These are phyloP conservation scores for Hypotaenidia okinawae DNA, from an alignment of 2,797 vertebrate species.

Conservation along the genomic window DNA sequence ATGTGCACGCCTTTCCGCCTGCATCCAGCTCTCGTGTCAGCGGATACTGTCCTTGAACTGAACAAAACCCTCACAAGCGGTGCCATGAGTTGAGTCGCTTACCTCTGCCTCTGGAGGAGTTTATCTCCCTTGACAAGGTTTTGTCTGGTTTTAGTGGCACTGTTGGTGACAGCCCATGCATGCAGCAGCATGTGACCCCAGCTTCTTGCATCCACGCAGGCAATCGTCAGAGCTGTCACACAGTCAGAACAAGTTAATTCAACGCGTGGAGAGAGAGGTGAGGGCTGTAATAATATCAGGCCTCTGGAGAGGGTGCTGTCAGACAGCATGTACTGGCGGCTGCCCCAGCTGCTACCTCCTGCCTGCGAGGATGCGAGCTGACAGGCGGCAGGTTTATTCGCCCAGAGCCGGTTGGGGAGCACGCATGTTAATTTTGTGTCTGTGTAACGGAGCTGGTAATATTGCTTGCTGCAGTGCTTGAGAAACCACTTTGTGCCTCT, in stretches of 20 bases:
- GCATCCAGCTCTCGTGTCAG: conserved; percentile 21
- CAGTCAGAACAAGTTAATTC: conserved; percentile 84
- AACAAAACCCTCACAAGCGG: conserved; percentile 65
- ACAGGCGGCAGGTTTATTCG: conserved; percentile 62
- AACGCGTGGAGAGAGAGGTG: conserved; percentile 51
- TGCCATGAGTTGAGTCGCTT: conserved; percentile 57
- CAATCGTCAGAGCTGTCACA: conserved; percentile 76
- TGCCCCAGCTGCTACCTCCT: conserved; percentile 42
- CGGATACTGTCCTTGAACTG: conserved; percentile 73
- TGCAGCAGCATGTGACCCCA: conserved; percentile 70
- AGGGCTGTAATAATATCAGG: conserved; percentile 71
- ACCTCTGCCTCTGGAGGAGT: conserved; percentile 71
- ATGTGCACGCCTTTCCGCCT: neutral
- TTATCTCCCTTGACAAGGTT: conserved; percentile 78
- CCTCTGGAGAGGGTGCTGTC: conserved; percentile 80
- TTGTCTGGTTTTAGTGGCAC: conserved; percentile 70
- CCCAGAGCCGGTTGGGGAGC: neutral
- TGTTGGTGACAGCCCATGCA: conserved; percentile 74
- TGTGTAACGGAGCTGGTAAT: neutral
- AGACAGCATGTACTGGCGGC: neutral
- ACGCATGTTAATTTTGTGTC: conserved; percentile 45
- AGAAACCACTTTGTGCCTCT: neutral
- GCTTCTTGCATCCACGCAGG: conserved; percentile 52
- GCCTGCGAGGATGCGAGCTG: conserved; percentile 34
- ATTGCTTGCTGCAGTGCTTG: neutral